phyloP scores from a whole-genome alignment of 2,797 vertebrate genomes.

The Oceanodroma leucorhoa region DNA sequence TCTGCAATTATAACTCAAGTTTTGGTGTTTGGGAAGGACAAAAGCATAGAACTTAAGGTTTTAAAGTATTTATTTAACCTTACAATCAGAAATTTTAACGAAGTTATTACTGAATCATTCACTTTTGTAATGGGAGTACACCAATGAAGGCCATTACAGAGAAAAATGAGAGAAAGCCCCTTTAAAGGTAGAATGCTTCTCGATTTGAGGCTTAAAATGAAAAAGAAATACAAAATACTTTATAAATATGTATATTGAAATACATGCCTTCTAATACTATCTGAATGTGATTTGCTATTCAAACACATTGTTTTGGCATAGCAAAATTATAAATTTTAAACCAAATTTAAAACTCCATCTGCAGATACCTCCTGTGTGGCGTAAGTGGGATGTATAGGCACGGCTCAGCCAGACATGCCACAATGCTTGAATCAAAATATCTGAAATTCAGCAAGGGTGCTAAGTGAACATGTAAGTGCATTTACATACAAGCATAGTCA shows the following conservation, averaged over 20 bases:
- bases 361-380: background rate
- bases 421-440: background rate
- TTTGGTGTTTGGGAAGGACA: background rate
- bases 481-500: background rate
- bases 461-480: accelerated
- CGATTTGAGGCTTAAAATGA: background rate
- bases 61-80: background rate
- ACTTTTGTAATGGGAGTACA: background rate
- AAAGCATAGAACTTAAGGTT: accelerated
- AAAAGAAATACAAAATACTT: background rate
- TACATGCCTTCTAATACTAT: background rate
- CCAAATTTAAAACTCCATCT: background rate
- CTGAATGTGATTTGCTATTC: background rate
- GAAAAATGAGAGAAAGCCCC: background rate
- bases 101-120: background rate
- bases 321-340: background rate
- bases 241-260: background rate
- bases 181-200: background rate
- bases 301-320: background rate
- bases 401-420: accelerated
- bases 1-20: background rate
- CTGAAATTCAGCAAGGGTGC: background rate
- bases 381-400: background rate
- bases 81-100: background rate
- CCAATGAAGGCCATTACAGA: background rate